Evolutionary conservation across 2,888 invertebrate species (phyloP).

Genomic region (Congeria kusceri): DNA sequence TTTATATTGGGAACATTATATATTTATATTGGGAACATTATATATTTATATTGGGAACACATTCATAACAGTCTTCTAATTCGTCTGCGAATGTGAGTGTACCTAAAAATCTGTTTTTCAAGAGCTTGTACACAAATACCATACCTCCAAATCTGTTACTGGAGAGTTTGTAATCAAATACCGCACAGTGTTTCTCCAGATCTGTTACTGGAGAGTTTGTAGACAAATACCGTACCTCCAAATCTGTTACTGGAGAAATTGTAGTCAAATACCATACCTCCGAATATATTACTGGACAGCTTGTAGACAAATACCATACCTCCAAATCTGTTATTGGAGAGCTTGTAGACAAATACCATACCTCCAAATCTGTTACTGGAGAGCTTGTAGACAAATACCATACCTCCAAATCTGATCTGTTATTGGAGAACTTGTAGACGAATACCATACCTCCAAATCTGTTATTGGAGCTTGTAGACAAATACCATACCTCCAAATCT

Average conservation of each 20-base stretch:
- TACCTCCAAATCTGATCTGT: no score
- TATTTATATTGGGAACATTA: no score
- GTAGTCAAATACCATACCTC: slow-evolving; percentile 86
- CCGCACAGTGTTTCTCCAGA: slow-evolving; percentile 90
- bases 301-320: no score
- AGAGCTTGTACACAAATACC: slow-evolving; percentile 64
- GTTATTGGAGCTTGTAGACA: slow-evolving; percentile 91
- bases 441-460: slow-evolving; percentile 88
- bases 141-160: slow-evolving; percentile 89
- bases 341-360: slow-evolving; percentile 81
- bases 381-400: slow-evolving; percentile 92
- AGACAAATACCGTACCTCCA: no score
- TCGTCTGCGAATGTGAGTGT: no score
- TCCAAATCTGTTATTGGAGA: background rate
- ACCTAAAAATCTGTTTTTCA: no score
- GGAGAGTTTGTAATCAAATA: slow-evolving; percentile 92
- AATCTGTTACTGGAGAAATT: slow-evolving; percentile 62
- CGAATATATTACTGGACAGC: slow-evolving; percentile 90
- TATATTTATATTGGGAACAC: no score
- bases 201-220: slow-evolving; percentile 91
- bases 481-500: slow-evolving; percentile 89
- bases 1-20: no score
- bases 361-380: slow-evolving; percentile 90
- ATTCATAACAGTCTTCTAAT: no score
- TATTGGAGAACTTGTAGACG: slow-evolving; percentile 72